phyloP scores from a whole-genome alignment of 1,140 invertebrate species.

The Venturia canescens region DNA sequence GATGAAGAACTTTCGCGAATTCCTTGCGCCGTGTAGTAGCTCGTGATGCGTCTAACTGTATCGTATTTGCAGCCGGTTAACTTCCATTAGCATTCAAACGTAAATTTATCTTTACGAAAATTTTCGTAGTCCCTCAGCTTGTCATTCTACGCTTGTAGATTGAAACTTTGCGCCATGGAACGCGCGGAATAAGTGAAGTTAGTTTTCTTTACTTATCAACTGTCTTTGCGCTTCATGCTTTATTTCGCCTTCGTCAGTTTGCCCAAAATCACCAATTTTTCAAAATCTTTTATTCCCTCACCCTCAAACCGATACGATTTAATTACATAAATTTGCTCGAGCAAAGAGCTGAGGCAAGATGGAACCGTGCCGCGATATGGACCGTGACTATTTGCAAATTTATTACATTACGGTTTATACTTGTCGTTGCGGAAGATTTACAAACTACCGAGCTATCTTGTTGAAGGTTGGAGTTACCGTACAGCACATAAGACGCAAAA shows the following conservation, averaged over 20 bases:
- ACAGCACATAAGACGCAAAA: conserved; percentile 48
- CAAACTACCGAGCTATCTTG: conserved; percentile 42
- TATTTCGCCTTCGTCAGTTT: neutral
- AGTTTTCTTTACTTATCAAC: neutral
- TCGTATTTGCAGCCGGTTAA: conserved; percentile 49
- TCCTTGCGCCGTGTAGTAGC: conserved; percentile 56
- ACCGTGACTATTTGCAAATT: conserved; percentile 66
- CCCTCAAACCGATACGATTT: too few relatives aligned
- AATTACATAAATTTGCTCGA: too few relatives aligned
- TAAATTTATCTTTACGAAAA: conserved; percentile 48
- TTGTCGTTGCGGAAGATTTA: conserved; percentile 27
- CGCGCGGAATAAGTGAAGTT: neutral
- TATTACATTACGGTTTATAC: conserved; percentile 60
- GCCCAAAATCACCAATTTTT: neutral
- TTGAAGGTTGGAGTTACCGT: conserved; percentile 57
- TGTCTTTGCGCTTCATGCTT: neutral
- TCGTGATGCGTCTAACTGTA: conserved; percentile 53
- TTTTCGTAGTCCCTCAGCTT: neutral
- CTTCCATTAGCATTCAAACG: conserved; percentile 57
- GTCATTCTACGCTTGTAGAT: neutral
- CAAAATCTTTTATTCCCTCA: neutral
- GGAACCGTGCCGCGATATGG: conserved; percentile 3
- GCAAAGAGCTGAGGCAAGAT: conserved; percentile 40
- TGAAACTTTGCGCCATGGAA: neutral
- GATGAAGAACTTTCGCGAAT: conserved; percentile 59